Evolutionary conservation across 2,797 vertebrate species (phyloP), one percentile per base, ranked within the genome.

Genomic region (Macropodus opercularis): DNA sequence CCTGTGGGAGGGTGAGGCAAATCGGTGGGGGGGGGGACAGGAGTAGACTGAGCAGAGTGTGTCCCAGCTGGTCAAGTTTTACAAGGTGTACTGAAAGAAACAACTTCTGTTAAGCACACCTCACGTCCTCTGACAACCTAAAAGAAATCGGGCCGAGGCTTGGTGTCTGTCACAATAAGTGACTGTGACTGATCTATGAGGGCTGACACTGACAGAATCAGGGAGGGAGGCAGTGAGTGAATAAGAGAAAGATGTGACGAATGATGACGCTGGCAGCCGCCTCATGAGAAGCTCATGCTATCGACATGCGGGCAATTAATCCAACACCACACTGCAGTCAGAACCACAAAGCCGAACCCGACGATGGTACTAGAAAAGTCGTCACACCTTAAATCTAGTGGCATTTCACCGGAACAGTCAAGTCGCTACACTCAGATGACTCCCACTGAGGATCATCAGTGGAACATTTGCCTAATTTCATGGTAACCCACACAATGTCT

Each of bases 1-100:
- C 90, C 86, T 54, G 56, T 65, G 88, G 91, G 89, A 91, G 72
- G 69, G 77, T 57, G 49, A 74, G 49, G 66, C 81, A 73, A 80
- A 85, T 78, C 80, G 40, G 62, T 19, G n/a, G n/a, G n/a, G n/a
- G 51, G 63, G 77, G 81, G 85, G 82, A 85, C 75, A 42, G 77
- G 76, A 57, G 59, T 66, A 83, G 71, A 66, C 49, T 58, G 66
- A 79, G 72, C 48, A 1, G 43, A 77, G 63, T 3, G 24, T 36
- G 63, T 64, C 65, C 75, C 64, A 70, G 77, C 79, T 83, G 87
- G 83, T 86, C 80, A 82, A 65, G 42, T 74, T 80, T 76, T 31
- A 62, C 32, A 29, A 56, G 48, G 49, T 13, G 17, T 11, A 22
- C 38, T 63, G 39, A 74, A 14, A 64, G 48, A 82, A 72, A 53